Base-by-base conservation (phyloP, 2,113 vertebrate genomes). In the Psettodes erumei region DNA sequence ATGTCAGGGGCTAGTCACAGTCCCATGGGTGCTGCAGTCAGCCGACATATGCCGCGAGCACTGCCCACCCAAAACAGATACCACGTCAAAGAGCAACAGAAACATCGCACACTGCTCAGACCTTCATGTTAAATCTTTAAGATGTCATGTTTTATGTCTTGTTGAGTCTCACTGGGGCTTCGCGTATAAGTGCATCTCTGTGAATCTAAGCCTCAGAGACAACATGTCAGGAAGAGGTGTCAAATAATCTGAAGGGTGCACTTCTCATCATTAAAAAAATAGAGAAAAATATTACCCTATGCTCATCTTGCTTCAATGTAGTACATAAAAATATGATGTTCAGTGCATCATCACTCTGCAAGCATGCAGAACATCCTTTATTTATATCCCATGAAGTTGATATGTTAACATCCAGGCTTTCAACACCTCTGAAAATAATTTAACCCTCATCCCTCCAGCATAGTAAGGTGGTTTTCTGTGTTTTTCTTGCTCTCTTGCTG, bases 401-500 rank as follows among this genome's bases (percentile, higher is more conserved):
- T 18, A 25, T 15, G 65, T 73, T 58, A 66, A 82, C 43, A 74
- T 27, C 8, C 8, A 65, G 53, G 40, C 42, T 56, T 23, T 35
- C 25, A 59, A 15, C 62, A 60, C 19, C 51, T 9, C 30, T 51
- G 25, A 50, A 60, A 51, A 28, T 28, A n/a, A 56, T 54, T 55
- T 33, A 72, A 68, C 58, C 63, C 37, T 77, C 54, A 53, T 47
- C 37, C 33, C 43, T 50, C 60, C 21, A 30, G 3, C 21, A 18
- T 4, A 50, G 28, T 42, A 5, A n/a, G 8, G 33, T 56, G 12
- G 58, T 79, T 85, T 48, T 79, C 80, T 86, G 58, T 71, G 79
- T 83, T 79, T n/a, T 77, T 80, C 74, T 80, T 83, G 86, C 87
- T 89, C 87, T 86, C 90, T 89, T 89, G 89, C 77, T 85, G 89